Conservation (phyloP, 2,797 vertebrate genomes). For the Malacoctenus gilli region DNA sequence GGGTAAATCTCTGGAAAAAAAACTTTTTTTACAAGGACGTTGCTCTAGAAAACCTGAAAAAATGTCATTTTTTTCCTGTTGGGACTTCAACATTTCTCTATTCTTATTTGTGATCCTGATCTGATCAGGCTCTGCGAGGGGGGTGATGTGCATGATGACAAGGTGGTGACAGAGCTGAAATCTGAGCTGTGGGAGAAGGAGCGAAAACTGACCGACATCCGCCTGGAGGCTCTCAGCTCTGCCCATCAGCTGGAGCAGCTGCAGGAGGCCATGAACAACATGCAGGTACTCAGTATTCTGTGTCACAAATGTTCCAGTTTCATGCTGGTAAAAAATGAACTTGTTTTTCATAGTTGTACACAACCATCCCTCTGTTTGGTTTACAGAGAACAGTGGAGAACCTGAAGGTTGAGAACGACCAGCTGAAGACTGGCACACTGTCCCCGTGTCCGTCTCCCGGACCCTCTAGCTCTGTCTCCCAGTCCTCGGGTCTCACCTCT, state of each 20-base stretch:
- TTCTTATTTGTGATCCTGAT: conserved; percentile 3
- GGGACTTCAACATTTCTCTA: too few relatives aligned
- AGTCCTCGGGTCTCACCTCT: conserved; percentile 83
- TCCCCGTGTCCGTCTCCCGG: conserved; percentile 78
- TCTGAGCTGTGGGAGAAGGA: conserved; percentile 98
- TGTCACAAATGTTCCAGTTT: not conserved
- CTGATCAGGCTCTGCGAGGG: conserved; percentile 82
- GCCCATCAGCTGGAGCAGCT: conserved; percentile 97
- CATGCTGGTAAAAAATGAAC: too few relatives aligned
- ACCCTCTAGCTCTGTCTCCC: conserved; percentile 80
- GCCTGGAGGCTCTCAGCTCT: conserved; percentile 93
- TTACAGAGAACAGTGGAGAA: conserved; percentile 92
- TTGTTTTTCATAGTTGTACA: too few relatives aligned
- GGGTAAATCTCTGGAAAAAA: conserved; percentile 69
- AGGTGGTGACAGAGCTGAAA: conserved; percentile 91
- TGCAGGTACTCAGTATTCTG: conserved; percentile 85
- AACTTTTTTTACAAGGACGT: too few relatives aligned
- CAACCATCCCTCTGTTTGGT: too few relatives aligned
- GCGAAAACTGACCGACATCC: conserved; percentile 96
- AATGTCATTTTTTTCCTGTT: not conserved
- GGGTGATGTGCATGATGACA: conserved; percentile 83
- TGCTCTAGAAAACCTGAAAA: too few relatives aligned
- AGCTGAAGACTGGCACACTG: conserved; percentile 87
- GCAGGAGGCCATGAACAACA: conserved; percentile 95
- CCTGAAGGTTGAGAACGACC: conserved; percentile 94